These are phyloP conservation scores for Eudemis profundana DNA, from an alignment of 2,888 invertebrate species.

Conservation along the genomic window DNA sequence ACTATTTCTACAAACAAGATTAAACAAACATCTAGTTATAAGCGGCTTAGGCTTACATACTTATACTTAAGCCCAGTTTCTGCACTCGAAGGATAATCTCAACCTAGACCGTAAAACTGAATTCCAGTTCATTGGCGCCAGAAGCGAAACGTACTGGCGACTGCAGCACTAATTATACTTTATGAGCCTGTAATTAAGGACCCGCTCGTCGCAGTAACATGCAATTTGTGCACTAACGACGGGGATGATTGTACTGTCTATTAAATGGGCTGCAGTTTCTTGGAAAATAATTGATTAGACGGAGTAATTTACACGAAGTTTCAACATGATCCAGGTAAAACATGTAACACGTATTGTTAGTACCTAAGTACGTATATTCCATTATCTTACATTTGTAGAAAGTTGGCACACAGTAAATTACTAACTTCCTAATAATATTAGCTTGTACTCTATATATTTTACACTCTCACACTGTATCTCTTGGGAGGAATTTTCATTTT, in stretches of 20 bases:
- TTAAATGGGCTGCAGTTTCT: constrained; percentile 12
- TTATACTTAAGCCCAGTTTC: not conserved
- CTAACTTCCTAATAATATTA: too few relatives aligned
- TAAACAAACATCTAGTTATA: not conserved
- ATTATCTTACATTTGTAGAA: too few relatives aligned
- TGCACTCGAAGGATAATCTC: constrained; percentile 13
- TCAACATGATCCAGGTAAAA: too few relatives aligned
- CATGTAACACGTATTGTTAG: too few relatives aligned
- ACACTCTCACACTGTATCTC: too few relatives aligned
- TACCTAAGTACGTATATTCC: too few relatives aligned
- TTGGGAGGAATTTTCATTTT: too few relatives aligned
- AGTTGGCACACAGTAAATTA: too few relatives aligned
- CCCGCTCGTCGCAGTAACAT: not conserved
- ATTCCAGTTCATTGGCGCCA: constrained; percentile 28
- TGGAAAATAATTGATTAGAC: constrained; percentile 14
- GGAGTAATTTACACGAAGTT: too few relatives aligned
- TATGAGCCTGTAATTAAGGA: constrained; percentile 25
- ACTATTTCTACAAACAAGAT: not conserved
- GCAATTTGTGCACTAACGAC: constrained; percentile 22
- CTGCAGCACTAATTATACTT: constrained; percentile 1
- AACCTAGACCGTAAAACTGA: constrained; percentile 22
- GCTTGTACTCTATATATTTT: too few relatives aligned
- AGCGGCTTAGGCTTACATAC: too few relatives aligned
- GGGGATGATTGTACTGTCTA: constrained; percentile 16
- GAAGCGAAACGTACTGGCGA: not conserved